Conservation (phyloP, 2,113 vertebrate genomes). For the Ceuthmochares aereus region DNA sequence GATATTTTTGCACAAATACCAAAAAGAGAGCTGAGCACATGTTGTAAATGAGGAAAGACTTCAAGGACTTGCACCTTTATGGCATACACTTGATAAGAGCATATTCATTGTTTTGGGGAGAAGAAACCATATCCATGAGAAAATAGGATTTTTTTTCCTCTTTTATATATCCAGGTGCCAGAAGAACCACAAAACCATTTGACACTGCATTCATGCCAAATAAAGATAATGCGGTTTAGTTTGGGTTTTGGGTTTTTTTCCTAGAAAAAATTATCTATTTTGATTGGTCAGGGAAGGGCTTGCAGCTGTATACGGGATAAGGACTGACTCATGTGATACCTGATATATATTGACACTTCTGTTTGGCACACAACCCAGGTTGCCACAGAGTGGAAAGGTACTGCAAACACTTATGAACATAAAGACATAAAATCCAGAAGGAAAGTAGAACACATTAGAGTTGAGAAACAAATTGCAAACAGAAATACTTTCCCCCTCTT, state of each 20-base stretch:
- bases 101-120: not conserved
- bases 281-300: not conserved
- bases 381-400: not conserved
- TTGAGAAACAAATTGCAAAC: not conserved
- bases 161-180: not conserved
- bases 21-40: not conserved
- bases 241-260: not conserved
- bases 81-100: not conserved
- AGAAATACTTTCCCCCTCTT: not conserved
- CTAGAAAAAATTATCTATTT: not conserved
- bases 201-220: not conserved
- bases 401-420: not conserved
- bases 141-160: not conserved
- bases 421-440: not conserved
- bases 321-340: not conserved
- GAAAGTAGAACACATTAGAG: not conserved
- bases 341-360: not conserved
- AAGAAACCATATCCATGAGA: not conserved
- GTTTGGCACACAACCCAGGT: not conserved
- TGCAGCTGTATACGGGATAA: not conserved
- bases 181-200: not conserved
- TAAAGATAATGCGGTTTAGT: rapidly evolving
- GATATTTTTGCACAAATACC: not conserved
- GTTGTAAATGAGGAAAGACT: not conserved
- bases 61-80: not conserved